A percentile compares a stretch with the other conserved stretches of the same genome.
These are phyloP conservation scores for Lampropteryx suffumata DNA, from an alignment of 2,888 invertebrate genomes.

Conservation along the genomic window DNA sequence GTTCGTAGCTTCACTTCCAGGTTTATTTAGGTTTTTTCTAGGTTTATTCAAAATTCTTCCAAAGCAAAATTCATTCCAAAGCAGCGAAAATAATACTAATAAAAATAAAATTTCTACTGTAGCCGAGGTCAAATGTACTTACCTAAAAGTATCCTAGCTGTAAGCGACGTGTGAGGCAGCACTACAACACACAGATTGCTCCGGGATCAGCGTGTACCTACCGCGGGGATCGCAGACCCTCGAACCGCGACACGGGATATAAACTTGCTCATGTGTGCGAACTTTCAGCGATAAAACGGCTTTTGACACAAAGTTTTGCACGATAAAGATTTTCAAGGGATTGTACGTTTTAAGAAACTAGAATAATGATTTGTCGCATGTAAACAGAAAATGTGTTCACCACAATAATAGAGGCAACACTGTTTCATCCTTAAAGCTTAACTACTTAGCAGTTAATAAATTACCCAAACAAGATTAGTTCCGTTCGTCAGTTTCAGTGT, in stretches of 20 bases:
- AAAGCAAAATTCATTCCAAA: too few relatives aligned
- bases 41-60: too few relatives aligned
- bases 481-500: slow-evolving; percentile 24
- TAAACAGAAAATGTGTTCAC: too few relatives aligned
- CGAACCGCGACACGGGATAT: slow-evolving; percentile 16
- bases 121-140: too few relatives aligned
- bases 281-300: slow-evolving; percentile 6
- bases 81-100: too few relatives aligned
- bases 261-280: slow-evolving; percentile 13
- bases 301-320: not conserved
- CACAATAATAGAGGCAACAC: not conserved
- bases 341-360: not conserved
- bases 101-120: too few relatives aligned
- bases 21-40: too few relatives aligned
- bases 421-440: not conserved
- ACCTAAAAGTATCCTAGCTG: not conserved
- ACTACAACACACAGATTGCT: slow-evolving; percentile 12
- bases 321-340: not conserved
- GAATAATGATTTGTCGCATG: too few relatives aligned
- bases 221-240: slow-evolving; percentile 4
- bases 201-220: slow-evolving; percentile 17
- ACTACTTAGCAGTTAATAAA: slow-evolving; percentile 9
- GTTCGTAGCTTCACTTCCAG: too few relatives aligned
- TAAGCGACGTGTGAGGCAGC: not conserved
- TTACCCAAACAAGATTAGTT: slow-evolving; percentile 30